These are phyloP conservation scores for Cyanocitta stelleri DNA, from an alignment of 2,113 vertebrate species.

Conservation along the genomic window DNA sequence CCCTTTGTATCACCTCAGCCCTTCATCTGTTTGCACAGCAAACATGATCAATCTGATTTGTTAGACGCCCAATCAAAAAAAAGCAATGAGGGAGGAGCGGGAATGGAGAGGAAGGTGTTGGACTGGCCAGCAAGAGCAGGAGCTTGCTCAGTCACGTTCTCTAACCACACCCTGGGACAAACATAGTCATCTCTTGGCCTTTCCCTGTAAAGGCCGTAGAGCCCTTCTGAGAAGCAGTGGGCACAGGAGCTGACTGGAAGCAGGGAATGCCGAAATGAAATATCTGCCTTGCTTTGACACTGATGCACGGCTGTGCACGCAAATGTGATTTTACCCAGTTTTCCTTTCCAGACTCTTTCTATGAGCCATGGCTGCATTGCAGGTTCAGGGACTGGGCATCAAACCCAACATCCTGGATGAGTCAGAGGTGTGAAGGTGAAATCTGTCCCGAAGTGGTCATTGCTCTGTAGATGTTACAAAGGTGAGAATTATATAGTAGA, in stretches of 20 bases:
- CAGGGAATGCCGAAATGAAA: not conserved
- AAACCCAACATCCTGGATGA: not conserved
- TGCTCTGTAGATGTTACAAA: not conserved
- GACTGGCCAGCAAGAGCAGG: not conserved
- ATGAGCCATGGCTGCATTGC: accelerated
- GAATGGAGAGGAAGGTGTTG: not conserved
- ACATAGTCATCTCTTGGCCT: accelerated
- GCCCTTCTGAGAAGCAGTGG: not conserved
- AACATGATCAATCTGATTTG: not conserved
- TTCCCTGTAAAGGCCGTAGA: not conserved
- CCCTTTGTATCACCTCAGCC: not conserved
- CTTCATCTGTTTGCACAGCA: not conserved
- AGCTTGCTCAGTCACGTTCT: not conserved
- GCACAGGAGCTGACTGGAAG: not conserved
- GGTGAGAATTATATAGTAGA: not conserved
- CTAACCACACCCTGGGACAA: not conserved
- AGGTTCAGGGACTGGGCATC: not conserved
- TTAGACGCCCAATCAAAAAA: not conserved
- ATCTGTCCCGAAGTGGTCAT: not conserved
- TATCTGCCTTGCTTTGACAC: not conserved
- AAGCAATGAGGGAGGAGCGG: not conserved
- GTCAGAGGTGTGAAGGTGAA: not conserved
- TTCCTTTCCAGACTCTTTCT: not conserved
- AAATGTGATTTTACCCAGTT: not conserved
- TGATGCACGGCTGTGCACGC: accelerated